phyloP scores from a whole-genome alignment of 2,113 vertebrate species.

The Pogonocichla stellata region DNA sequence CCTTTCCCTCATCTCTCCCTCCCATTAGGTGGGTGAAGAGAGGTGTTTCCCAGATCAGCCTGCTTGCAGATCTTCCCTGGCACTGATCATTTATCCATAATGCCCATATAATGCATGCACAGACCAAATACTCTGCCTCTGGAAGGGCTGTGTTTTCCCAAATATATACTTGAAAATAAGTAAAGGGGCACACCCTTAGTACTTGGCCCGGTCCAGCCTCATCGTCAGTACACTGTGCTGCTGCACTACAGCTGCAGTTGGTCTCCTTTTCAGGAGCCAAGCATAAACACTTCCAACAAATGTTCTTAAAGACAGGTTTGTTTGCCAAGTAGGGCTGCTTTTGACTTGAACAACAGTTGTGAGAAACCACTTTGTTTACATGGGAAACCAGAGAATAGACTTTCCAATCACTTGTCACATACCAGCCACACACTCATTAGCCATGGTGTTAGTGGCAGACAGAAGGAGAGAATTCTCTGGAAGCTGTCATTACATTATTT shows the following conservation, averaged over 20 bases:
- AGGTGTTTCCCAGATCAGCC: not conserved
- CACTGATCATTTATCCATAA: not conserved
- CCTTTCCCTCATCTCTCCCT: not conserved
- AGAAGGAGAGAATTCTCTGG: not conserved
- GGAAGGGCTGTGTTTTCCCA: not conserved
- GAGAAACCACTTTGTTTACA: conserved; percentile 21
- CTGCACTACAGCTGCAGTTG: not conserved
- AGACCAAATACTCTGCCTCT: not conserved
- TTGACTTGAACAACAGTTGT: not conserved
- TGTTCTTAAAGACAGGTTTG: conserved; percentile 8
- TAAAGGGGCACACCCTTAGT: not conserved
- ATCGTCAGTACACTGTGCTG: not conserved
- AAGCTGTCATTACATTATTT: conserved; percentile 2
- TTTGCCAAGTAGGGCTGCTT: conserved; percentile 14
- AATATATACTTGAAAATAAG: not conserved
- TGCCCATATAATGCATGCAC: not conserved
- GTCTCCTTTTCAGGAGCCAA: conserved; percentile 2
- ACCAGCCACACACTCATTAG: not conserved
- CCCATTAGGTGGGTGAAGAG: not conserved
- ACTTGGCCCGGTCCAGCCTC: not conserved
- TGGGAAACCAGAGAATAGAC: not conserved
- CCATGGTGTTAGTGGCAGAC: not conserved
- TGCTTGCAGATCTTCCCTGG: not conserved
- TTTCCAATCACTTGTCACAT: conserved; percentile 25
- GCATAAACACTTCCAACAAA: conserved; percentile 13